Percentiles rank a stretch among this genome's conserved stretches.
phyloP scores from a whole-genome alignment of 2,797 vertebrate species.

The Hephaestus fuliginosus region DNA sequence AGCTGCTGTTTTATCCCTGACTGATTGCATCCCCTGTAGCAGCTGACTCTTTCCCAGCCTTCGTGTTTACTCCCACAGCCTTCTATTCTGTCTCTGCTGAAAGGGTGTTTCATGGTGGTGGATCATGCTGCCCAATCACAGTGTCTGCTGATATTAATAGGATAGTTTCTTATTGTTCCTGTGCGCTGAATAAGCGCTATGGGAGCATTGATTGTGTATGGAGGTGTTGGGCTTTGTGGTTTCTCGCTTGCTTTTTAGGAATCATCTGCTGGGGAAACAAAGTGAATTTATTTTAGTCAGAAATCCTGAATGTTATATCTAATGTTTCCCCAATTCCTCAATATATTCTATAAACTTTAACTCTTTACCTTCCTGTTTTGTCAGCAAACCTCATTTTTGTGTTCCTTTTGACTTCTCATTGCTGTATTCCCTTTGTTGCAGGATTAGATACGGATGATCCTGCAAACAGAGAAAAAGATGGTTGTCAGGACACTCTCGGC shows the following conservation, averaged over 20 bases:
- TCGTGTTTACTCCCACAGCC: slow-evolving; percentile 33
- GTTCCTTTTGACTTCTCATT: slow-evolving; percentile 12
- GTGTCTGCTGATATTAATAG: slow-evolving; percentile 47
- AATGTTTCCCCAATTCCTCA: slow-evolving; percentile 21
- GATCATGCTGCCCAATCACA: slow-evolving; percentile 46
- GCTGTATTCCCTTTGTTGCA: slow-evolving; percentile 71
- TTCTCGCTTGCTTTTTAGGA: slow-evolving; percentile 21
- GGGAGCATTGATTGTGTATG: slow-evolving; percentile 17
- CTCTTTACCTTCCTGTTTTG: slow-evolving; percentile 12
- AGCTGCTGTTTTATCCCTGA: slow-evolving; percentile 36
- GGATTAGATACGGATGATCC: slow-evolving; percentile 68
- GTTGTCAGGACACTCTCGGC: slow-evolving; percentile 56
- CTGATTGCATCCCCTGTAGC: slow-evolving; percentile 42
- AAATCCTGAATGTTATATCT: slow-evolving; percentile 8
- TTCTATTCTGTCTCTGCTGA: slow-evolving; percentile 50
- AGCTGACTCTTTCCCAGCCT: slow-evolving; percentile 55
- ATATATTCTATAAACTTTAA: slow-evolving; percentile 17
- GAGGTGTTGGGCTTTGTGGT: not conserved
- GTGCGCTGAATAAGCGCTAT: slow-evolving; percentile 24
- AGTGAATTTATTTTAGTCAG: not conserved
- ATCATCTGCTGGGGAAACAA: slow-evolving; percentile 1
- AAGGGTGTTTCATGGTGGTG: slow-evolving; percentile 55
- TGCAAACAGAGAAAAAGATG: slow-evolving; percentile 54
- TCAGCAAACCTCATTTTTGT: slow-evolving; percentile 17
- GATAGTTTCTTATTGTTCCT: slow-evolving; percentile 24